Base-by-base conservation (phyloP, 2,113 vertebrate genomes). In the Hystrix cristata region DNA sequence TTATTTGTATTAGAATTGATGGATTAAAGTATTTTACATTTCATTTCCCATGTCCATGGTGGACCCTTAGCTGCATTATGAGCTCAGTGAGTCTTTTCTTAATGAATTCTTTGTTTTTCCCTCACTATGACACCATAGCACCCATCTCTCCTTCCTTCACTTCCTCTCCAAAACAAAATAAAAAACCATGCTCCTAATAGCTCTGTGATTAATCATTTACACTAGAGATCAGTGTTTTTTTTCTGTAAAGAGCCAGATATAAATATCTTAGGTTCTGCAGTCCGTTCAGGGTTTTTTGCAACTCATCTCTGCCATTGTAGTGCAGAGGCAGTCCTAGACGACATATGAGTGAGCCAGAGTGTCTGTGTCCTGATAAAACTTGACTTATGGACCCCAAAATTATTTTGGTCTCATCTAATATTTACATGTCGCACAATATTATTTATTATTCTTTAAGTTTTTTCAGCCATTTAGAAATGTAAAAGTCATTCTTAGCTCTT, bases 1-100 rank as follows among this genome's bases (percentile, higher is more conserved):
- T 83, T 79, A 38, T 97, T 94, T 43, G 3, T 94, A 51, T 72
- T 95, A 74, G 57, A 79, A 57, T 60, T 86, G 65, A 86, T 94
- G 62, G 83, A 89, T 78, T 91, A 55, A 87, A 83, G 67, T 72
- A 72, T 81, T 83, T 76, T 62, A 51, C 80, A 72, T 94, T 95
- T 91, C 81, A 53, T 92, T 90, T 86, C 29, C 34, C 62, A 60
- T 86, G 57, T 25, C 67, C 72, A 43, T 18, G 1, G 46, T 89
- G 74, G 57, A 34, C 21, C 55, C 19, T 87, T 48, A 84, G 48
- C 74, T 43, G 29, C 59, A 23, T 60, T 64, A n/a, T 18, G 60
- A 92, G 53, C 87, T 27, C 64, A 79, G 38, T 87, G 81, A 60
- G n/a, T 82, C 87, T 87, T 91, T 88, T 59, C 10, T 84, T 57